phyloP scores from a whole-genome alignment of 23 tunicate species.

The Styela clava region DNA sequence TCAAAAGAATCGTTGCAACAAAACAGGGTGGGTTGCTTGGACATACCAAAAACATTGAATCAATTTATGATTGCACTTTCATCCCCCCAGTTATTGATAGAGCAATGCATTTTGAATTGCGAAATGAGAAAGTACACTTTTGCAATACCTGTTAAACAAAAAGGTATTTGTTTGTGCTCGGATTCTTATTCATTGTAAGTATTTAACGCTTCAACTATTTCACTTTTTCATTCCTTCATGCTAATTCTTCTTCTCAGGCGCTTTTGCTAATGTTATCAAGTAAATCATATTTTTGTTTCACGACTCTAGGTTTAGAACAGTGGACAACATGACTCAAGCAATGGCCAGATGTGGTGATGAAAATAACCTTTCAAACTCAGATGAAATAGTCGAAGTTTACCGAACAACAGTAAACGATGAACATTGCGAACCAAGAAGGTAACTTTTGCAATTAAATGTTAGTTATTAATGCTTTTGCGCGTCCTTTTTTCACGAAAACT shows the following conservation, averaged over 20 bases:
- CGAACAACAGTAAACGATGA: neutral
- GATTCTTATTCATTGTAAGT: neutral
- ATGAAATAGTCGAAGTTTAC: neutral
- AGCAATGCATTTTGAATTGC: conserved; percentile 17
- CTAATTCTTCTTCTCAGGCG: neutral
- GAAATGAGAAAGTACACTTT: neutral
- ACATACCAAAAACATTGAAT: neutral
- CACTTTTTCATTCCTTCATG: too few species aligned
- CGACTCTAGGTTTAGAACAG: neutral
- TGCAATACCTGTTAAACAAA: neutral
- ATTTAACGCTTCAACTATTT: too few species aligned
- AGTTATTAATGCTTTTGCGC: too few species aligned
- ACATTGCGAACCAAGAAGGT: neutral
- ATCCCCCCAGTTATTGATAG: neutral
- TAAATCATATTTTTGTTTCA: too few species aligned
- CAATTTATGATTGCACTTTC: neutral
- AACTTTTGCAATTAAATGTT: too few species aligned
- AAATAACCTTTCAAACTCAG: neutral
- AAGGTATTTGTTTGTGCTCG: neutral
- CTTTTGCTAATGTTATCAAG: neutral
- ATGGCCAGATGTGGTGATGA: neutral
- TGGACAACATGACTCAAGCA: neutral
- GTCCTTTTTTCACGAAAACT: too few species aligned
- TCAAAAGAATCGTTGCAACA: neutral
- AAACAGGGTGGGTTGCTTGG: neutral